Base-by-base conservation (phyloP, 2,113 vertebrate genomes). In the Oryzias melastigma region DNA sequence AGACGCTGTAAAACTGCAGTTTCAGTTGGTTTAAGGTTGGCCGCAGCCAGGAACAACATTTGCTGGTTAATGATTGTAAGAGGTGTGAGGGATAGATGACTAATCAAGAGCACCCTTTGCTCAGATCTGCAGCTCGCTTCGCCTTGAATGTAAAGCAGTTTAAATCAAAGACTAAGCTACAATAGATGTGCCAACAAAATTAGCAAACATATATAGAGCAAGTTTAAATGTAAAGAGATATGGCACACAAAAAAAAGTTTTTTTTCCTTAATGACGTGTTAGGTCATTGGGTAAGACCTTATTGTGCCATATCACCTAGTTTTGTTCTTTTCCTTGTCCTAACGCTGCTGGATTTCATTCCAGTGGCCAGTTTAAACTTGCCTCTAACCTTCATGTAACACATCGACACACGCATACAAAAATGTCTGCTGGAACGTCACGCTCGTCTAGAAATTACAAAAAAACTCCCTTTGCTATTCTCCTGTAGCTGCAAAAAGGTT, bases 31-130 rank as follows among this genome's bases (percentile, higher is more conserved):
- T 75, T 47, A 82, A 61, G 71, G 68, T 40, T 62, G 55, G 78
- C 41, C 24, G 4, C 45, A 27, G 56, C 58, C 48, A 58, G n/a
- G 56, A 56, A 40, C 40, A 75, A 50, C 65, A 59, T 53, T 43
- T 44, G 44, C 52, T 73, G 55, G 82, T 89, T 86, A 89, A 90
- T 87, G 62, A 89, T 86, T 85, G 27, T 51, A 57, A 58, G 77
- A 77, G 57, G 20, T 63, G 71, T 62, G 56, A 73, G 43, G 25
- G 77, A 80, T 81, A 44, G 73, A 56, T 89, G 59, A 85, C 77
- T 80, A 68, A 85, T 76, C 71, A 35, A 58, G 48, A 17, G 17
- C 44, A 62, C 19, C 46, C 52, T 58, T 68, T 48, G 70, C 55
- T 43, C 6, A 50, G 29, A 52, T 45, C 25, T 61, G 45, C 43